phyloP scores from a whole-genome alignment of 2,888 invertebrate species.

The Belgica antarctica region DNA sequence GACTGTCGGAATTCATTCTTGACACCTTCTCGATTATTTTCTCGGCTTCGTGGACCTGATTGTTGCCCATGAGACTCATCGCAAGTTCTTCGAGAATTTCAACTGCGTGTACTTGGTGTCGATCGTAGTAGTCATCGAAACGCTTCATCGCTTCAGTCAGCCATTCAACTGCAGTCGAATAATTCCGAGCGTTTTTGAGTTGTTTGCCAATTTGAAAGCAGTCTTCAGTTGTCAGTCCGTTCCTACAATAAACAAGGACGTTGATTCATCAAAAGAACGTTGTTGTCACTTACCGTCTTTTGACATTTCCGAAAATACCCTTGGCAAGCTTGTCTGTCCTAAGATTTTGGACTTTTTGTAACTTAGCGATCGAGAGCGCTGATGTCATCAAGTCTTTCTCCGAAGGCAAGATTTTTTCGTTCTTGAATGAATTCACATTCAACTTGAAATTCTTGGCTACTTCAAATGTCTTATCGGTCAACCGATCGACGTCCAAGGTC shows the following conservation, averaged over 20 bases:
- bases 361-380: not conserved
- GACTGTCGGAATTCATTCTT: slow-evolving; percentile 28
- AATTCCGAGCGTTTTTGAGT: slow-evolving; percentile 18
- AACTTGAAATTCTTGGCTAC: slow-evolving; percentile 32
- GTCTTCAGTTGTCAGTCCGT: slow-evolving; percentile 29
- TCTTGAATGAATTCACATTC: slow-evolving; percentile 1
- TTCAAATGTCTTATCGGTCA: slow-evolving; percentile 12
- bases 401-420: not conserved
- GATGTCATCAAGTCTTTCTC: slow-evolving; percentile 15
- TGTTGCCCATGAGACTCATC: slow-evolving; percentile 15
- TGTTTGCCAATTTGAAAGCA: slow-evolving; percentile 39
- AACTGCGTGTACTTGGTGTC: slow-evolving; percentile 33
- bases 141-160: slow-evolving; percentile 29
- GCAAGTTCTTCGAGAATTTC: slow-evolving; percentile 38
- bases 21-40: slow-evolving; percentile 20
- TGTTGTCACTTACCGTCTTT: not conserved
- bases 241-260: not conserved
- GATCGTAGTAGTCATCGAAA: slow-evolving; percentile 36
- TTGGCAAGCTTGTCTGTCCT: slow-evolving; percentile 23
- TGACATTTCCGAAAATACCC: slow-evolving; percentile 26
- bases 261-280: too few relatives aligned
- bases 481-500: not conserved
- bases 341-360: slow-evolving; percentile 16
- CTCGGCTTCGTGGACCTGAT: slow-evolving; percentile 17
- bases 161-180: slow-evolving; percentile 30